Evolutionary conservation across 2,888 invertebrate species (phyloP), one percentile per base, ranked within the genome.

Genomic region (Odontocolon sp.): DNA sequence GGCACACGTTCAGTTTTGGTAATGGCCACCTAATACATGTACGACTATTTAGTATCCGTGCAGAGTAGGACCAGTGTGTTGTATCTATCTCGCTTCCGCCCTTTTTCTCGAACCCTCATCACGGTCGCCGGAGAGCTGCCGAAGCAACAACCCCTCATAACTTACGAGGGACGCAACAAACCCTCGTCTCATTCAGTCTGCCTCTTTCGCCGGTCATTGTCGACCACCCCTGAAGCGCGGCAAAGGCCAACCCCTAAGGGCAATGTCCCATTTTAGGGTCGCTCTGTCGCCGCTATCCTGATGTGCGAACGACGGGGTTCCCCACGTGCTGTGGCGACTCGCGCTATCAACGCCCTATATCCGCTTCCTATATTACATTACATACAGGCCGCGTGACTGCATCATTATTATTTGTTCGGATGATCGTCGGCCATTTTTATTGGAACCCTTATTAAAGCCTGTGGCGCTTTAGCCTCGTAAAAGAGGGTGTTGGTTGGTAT

Each of bases 21-120:
- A 81, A 81, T 81, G 79, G 79, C 79, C 76, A 74, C 67, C 81
- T 81, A 81, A 81, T 78, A 69, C 67, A 74, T 66, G 76, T 59
- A 76, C 73, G 74, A 78, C 76, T 79, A 75, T 79, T 78, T 78
- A 81, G 77, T 78, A 78, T 75, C 76, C 68, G 71, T 71, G 61
- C 76, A 64, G 77, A 70, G 61, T 59, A 47, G 59, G 67, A 23
- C 33, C 54, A 56, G 40, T 68, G n/a, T n/a, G n/a, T 52, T 59
- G 5, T 8, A 40, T 36, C 21, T 33, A 26, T 50, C 28, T 54
- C 36, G 11, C n/a, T 16, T 31, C n/a, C 26, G 21, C 54, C 21
- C 38, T 61, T 16, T 56, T 36, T 11, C 31, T 33, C 42, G 8
- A 14, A 21, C 4, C 57, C 64, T 71, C 50, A 67, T 57, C 50